Percentiles rank a stretch among this genome's conserved stretches.
Conservation (phyloP, 2,888 invertebrate species). For the Drosophila buzzatii region DNA sequence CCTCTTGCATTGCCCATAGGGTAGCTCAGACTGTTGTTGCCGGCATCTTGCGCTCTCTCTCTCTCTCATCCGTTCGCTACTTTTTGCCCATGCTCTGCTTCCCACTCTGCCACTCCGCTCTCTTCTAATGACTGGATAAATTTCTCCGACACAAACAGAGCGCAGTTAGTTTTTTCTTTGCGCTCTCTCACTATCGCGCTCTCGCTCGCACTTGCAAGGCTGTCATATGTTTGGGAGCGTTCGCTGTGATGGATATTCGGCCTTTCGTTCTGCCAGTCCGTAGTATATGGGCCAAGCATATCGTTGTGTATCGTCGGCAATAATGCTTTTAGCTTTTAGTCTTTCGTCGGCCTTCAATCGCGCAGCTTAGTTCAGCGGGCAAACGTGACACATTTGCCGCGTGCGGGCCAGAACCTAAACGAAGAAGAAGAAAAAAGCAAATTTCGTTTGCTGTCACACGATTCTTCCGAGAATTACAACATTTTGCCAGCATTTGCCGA, state of each 20-base stretch:
- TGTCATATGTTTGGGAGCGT: slow-evolving; percentile 20
- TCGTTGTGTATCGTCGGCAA: slow-evolving; percentile 28
- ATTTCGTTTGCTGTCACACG: background rate
- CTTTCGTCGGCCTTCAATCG: slow-evolving; percentile 48
- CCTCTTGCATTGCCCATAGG: slow-evolving; percentile 23
- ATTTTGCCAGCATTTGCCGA: slow-evolving; percentile 3
- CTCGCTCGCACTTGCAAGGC: background rate
- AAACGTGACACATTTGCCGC: slow-evolving; percentile 18
- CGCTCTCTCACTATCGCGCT: background rate
- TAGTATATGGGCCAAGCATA: slow-evolving; percentile 21
- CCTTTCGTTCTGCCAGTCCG: slow-evolving; percentile 8
- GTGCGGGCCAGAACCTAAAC: slow-evolving; percentile 3
- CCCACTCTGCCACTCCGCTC: slow-evolving; percentile 5
- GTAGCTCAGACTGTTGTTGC: slow-evolving; percentile 30
- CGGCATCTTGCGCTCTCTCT: background rate
- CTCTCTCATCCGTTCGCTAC: background rate
- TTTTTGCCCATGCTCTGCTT: no score
- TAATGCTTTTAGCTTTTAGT: slow-evolving; percentile 41
- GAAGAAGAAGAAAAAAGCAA: no score
- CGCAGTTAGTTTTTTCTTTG: background rate
- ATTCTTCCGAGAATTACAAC: slow-evolving; percentile 3
- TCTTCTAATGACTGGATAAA: slow-evolving; percentile 25
- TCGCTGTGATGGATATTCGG: slow-evolving; percentile 39
- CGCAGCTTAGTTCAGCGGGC: slow-evolving; percentile 28
- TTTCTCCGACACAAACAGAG: slow-evolving; percentile 31